These are phyloP conservation scores for Drosophila diplacantha DNA, from an alignment of 2,888 invertebrate species.

Conservation along the genomic window DNA sequence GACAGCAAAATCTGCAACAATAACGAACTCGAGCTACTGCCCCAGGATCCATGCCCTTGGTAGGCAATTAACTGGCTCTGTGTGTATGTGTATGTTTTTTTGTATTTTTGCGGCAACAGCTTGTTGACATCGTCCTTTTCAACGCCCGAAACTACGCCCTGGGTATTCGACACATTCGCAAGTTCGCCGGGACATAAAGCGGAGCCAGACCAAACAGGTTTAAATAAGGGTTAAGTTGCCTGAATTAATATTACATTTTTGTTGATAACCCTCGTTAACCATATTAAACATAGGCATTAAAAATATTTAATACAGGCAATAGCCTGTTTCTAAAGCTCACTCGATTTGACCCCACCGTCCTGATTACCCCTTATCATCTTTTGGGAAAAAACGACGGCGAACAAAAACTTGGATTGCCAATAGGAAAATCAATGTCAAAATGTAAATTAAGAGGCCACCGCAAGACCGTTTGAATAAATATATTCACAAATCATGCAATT, in stretches of 20 bases:
- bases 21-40: constrained; percentile 8
- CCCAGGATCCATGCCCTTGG: constrained; percentile 16
- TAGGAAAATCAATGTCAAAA: constrained; percentile 50
- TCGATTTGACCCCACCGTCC: background rate
- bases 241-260: constrained; percentile 10
- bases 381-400: background rate
- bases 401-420: constrained; percentile 17
- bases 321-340: background rate
- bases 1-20: constrained; percentile 34
- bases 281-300: constrained; percentile 1
- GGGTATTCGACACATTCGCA: constrained; percentile 24
- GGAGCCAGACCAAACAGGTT: constrained; percentile 7
- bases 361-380: constrained; percentile 21
- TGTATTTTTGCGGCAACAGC: constrained; percentile 48
- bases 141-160: constrained; percentile 43
- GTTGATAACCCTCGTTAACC: constrained; percentile 1
- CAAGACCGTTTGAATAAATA: constrained; percentile 58
- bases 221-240: constrained; percentile 21
- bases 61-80: constrained; percentile 34
- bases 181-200: constrained; percentile 1
- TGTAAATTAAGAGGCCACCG: constrained; percentile 21
- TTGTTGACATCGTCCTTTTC: constrained; percentile 42
- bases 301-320: background rate
- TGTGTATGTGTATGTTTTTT: constrained; percentile 4
- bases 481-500: constrained; percentile 59